These are phyloP conservation scores for Stratiomys singularior DNA, from an alignment of 2,888 invertebrate species.

Conservation along the genomic window DNA sequence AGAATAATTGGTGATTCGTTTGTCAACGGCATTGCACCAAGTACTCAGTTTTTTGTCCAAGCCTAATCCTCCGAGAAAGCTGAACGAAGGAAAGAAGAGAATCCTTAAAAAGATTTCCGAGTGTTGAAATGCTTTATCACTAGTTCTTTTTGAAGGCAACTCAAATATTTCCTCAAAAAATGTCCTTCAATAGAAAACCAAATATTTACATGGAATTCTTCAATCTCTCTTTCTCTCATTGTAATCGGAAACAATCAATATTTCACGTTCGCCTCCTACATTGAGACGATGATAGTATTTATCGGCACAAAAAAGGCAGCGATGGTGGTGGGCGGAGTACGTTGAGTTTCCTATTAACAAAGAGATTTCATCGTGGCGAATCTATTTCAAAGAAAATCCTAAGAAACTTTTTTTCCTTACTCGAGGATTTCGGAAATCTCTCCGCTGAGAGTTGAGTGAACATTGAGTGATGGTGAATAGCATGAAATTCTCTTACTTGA, in stretches of 20 bases:
- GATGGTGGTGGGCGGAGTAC: not conserved
- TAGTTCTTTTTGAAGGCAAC: not conserved
- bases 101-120: not conserved
- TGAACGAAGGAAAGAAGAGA: no score
- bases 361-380: slow-evolving; percentile 26
- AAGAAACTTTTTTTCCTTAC: not conserved
- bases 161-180: not conserved
- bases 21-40: slow-evolving; percentile 1
- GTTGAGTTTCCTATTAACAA: not conserved
- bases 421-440: not conserved
- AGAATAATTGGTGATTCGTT: not conserved
- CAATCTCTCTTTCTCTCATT: not conserved
- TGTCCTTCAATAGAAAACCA: slow-evolving; percentile 14
- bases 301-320: not conserved
- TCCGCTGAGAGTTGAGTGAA: not conserved
- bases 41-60: not conserved
- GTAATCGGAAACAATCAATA: slow-evolving; percentile 40
- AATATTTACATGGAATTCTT: slow-evolving; percentile 13
- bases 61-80: no score
- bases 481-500: not conserved
- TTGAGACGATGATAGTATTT: not conserved
- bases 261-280: slow-evolving; percentile 13
- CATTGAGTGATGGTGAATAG: slow-evolving; percentile 6
- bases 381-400: slow-evolving; percentile 28
- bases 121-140: not conserved